A percentile compares a stretch with the other conserved stretches of the same genome.
phyloP scores from a whole-genome alignment of 2,888 invertebrate species.

The Lepidonotus clava region DNA sequence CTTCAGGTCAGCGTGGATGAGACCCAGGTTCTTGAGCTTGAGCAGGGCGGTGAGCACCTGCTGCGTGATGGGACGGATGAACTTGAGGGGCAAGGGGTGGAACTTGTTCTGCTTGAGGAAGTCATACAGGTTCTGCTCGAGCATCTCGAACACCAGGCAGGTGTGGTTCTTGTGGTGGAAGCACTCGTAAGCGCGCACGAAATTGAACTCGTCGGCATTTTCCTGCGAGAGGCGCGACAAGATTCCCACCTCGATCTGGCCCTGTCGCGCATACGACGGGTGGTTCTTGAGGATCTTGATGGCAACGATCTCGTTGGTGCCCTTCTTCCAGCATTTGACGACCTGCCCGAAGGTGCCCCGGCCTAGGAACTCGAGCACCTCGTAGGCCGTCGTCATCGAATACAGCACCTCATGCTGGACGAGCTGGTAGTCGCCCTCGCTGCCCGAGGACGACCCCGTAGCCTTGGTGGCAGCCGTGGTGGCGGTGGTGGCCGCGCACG shows the following conservation, averaged over 20 bases:
- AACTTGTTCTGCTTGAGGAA: conserved; percentile 99
- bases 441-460: conserved; percentile 67
- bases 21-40: conserved; percentile 96
- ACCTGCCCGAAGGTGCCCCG: conserved; percentile 99
- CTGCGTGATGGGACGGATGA: conserved; percentile 98
- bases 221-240: conserved; percentile 81
- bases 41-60: conserved; percentile 93
- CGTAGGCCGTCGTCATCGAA: conserved; percentile 94
- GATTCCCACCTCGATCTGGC: conserved; percentile 96
- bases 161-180: conserved; percentile 99
- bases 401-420: conserved; percentile 98
- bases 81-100: conserved; percentile 97
- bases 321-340: conserved; percentile 99
- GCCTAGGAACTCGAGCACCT: conserved; percentile 99
- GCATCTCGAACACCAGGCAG: conserved; percentile 99
- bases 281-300: conserved; percentile 99
- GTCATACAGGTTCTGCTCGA: conserved; percentile 99
- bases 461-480: conserved; percentile 60
- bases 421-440: conserved; percentile 98
- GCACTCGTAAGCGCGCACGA: conserved; percentile 99
- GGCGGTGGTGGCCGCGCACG: conserved; percentile 38
- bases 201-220: conserved; percentile 90
- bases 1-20: conserved; percentile 99
- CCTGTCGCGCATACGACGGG: conserved; percentile 99
- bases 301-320: conserved; percentile 99